phyloP scores from a whole-genome alignment of 35 echinoderm and acorn worm species.

The Apostichopus californicus region DNA sequence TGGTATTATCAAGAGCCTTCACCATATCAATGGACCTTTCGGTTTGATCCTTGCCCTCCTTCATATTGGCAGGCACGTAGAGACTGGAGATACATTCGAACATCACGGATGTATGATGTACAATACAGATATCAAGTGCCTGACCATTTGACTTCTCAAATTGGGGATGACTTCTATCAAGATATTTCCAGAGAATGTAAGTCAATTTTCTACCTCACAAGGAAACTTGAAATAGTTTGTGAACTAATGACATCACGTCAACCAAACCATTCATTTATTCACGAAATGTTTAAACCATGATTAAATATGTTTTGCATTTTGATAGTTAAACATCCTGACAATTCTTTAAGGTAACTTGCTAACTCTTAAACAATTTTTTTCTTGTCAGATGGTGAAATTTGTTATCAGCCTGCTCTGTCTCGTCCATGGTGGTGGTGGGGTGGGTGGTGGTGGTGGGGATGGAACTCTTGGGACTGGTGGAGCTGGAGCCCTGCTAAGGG shows the following conservation, averaged over 20 bases:
- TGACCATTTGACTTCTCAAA: neutral
- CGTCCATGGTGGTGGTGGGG: slow-evolving; percentile 39
- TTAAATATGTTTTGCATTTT: no score
- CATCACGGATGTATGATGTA: neutral
- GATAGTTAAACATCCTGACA: no score
- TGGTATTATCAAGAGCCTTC: slow-evolving; percentile 48
- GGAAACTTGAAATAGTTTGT: no score
- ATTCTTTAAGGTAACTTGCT: no score
- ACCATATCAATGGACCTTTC: neutral
- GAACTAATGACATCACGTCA: no score
- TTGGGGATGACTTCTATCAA: neutral
- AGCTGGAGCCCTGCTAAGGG: slow-evolving; percentile 23
- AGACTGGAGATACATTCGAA: slow-evolving; percentile 33
- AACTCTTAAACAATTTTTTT: neutral
- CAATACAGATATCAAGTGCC: neutral
- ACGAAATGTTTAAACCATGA: no score
- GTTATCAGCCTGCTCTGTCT: slow-evolving; percentile 21
- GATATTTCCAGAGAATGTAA: neutral
- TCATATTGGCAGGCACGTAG: slow-evolving; percentile 40
- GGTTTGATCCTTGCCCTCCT: slow-evolving; percentile 37
- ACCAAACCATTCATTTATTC: no score
- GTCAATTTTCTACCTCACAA: neutral
- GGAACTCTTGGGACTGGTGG: slow-evolving; percentile 15
- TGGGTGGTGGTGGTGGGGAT: neutral
- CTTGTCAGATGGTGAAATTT: slow-evolving; percentile 9